A percentile compares a stretch with the other conserved stretches of the same genome.
These are phyloP conservation scores for Torymus auratus DNA, from an alignment of 2,888 invertebrate genomes.

Conservation along the genomic window DNA sequence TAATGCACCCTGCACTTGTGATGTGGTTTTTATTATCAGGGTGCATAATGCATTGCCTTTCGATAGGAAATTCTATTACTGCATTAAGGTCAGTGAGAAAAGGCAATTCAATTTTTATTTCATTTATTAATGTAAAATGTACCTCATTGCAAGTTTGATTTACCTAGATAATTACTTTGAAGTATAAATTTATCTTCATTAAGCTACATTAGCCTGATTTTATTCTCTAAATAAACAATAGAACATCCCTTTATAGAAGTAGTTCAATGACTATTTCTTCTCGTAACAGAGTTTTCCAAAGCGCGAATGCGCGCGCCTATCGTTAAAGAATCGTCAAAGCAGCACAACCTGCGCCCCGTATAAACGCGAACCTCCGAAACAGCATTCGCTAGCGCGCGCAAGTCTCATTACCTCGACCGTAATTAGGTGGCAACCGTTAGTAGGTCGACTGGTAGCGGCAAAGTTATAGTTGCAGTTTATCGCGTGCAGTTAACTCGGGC, in stretches of 20 bases:
- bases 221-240: too few relatives aligned
- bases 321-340: conserved; percentile 33
- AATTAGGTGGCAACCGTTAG: conserved; percentile 68
- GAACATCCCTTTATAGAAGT: too few relatives aligned
- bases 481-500: conserved; percentile 62
- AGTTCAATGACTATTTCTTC: too few relatives aligned
- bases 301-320: not conserved
- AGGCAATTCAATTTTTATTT: not conserved
- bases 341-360: not conserved
- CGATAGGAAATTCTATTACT: not conserved
- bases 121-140: too few relatives aligned
- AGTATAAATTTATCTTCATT: too few relatives aligned
- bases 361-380: conserved; percentile 51
- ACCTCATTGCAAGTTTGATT: too few relatives aligned
- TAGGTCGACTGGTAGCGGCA: conserved; percentile 61
- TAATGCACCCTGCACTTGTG: conserved; percentile 17
- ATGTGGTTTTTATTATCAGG: conserved; percentile 22
- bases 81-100: not conserved
- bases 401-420: conserved; percentile 61
- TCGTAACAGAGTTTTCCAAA: conserved; percentile 10
- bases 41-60: not conserved
- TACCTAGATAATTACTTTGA: too few relatives aligned
- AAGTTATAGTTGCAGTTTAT: conserved; percentile 65
- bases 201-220: too few relatives aligned
- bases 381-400: conserved; percentile 42